Base-by-base conservation (phyloP, 2,888 invertebrate genomes). In the Apamea crenata region DNA sequence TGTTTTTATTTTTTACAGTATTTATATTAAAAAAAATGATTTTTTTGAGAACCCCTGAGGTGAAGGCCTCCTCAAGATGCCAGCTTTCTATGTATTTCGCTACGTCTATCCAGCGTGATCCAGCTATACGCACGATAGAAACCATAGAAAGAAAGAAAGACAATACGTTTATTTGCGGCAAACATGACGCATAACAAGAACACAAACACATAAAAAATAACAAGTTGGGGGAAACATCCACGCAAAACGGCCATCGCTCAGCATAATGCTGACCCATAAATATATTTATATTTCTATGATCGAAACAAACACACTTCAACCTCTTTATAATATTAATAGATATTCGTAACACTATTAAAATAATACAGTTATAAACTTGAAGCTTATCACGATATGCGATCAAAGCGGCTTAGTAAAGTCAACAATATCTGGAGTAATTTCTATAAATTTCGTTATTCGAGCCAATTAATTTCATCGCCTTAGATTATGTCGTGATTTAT, bases 371-470 rank as follows among this genome's bases (percentile, higher is more conserved):
- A 77, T 21, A 40, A 74, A 77, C 73, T 84, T 74, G n/a, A 36
- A 69, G 74, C 53, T 66, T 69, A 70, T 77, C 73, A 83, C 76
- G 53, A 44, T 84, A 83, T 79, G 50, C 29, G 71, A 84, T 87
- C 84, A 86, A 85, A 88, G 78, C 74, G 86, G 78, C 83, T 90
- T 88, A 90, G 66, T 74, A 79, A 83, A 88, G 82, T 89, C 87
- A 85, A 90, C 88, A 87, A 80, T 85, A 67, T 84, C 70, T 78
- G 87, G 90, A 91, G 91, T 90, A 90, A 85, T 90, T 89, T 87
- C 78, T 87, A 91, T 91, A 85, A 91, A 90, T 90, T 90, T 90
- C 84, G 89, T 91, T 91, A 90, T 88, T 88, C 86, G 78, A 82
- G 83, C 80, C 88, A 87, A 91, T 91, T 89, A 89, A 92, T 90